Percentiles rank a stretch among this genome's conserved stretches.
phyloP scores from a whole-genome alignment of 2,113 vertebrate species.

The Rana temporaria region DNA sequence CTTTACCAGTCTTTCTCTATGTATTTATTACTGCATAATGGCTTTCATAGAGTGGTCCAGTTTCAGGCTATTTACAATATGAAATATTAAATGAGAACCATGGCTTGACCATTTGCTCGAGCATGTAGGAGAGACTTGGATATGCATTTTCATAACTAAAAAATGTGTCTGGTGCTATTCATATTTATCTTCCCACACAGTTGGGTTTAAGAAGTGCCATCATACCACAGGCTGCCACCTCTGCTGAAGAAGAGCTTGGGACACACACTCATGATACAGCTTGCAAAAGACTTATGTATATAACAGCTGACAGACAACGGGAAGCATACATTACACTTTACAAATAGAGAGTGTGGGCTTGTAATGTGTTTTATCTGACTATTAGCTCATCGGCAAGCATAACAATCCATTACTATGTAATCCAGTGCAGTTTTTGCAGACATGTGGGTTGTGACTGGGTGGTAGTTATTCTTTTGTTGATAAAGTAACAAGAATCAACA shows the following conservation, averaged over 20 bases:
- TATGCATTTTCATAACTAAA: slow-evolving; percentile 8
- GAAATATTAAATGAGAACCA: too few species aligned
- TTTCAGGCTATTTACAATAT: too few species aligned
- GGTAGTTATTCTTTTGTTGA: not conserved
- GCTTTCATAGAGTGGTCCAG: too few species aligned
- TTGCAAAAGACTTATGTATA: not conserved
- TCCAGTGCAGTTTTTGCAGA: slow-evolving; percentile 24
- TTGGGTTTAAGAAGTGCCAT: not conserved
- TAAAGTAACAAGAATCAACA: slow-evolving; percentile 42
- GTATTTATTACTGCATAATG: too few species aligned
- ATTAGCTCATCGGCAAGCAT: slow-evolving; percentile 21
- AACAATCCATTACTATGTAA: slow-evolving; percentile 16
- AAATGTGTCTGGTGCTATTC: slow-evolving; percentile 1
- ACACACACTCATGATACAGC: slow-evolving; percentile 21
- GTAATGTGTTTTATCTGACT: slow-evolving; percentile 25
- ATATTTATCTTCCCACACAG: slow-evolving; percentile 18
- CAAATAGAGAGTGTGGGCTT: slow-evolving; percentile 31
- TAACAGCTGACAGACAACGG: slow-evolving; percentile 27
- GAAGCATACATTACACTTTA: slow-evolving; percentile 26
- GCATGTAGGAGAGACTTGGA: slow-evolving; percentile 30
- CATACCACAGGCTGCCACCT: slow-evolving; percentile 5
- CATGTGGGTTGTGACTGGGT: slow-evolving; percentile 22
- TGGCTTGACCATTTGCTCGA: too few species aligned
- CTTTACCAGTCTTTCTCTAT: too few species aligned
- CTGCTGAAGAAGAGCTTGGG: not conserved